Evolutionary conservation across 2,113 vertebrate species (phyloP).

Genomic region (Cololabis saira): DNA sequence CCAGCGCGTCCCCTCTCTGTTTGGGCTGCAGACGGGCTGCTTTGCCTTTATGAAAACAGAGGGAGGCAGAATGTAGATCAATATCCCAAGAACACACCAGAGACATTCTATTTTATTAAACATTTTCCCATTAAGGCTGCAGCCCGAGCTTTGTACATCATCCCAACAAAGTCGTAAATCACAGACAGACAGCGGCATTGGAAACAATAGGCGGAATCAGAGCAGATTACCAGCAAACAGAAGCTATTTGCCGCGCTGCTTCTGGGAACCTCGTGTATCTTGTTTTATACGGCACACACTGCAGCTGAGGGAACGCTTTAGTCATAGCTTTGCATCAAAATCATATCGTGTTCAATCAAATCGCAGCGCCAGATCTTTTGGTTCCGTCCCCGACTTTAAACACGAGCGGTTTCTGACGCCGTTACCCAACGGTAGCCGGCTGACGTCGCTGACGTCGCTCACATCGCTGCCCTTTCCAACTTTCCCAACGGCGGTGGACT

Average conservation of each 20-base stretch:
- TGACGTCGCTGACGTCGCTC: not conserved
- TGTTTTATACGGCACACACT: conserved; percentile 21
- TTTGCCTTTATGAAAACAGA: conserved; percentile 59
- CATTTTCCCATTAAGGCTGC: conserved; percentile 74
- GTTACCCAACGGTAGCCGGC: conserved; percentile 5
- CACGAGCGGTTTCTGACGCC: conserved; percentile 1
- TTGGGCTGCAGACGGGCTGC: conserved; percentile 46
- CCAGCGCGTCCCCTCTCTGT: conserved; percentile 48
- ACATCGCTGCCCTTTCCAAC: not conserved
- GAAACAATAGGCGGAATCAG: conserved; percentile 65
- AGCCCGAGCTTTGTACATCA: conserved; percentile 67
- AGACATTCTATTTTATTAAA: conserved; percentile 82
- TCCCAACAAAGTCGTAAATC: conserved; percentile 77
- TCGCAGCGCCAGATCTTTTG: conserved; percentile 1
- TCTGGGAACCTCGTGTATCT: conserved; percentile 33
- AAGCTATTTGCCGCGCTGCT: conserved; percentile 39
- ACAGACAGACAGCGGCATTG: conserved; percentile 51
- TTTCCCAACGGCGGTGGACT: not conserved
- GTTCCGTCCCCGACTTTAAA: not conserved
- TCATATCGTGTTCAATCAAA: conserved; percentile 2
- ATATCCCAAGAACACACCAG: conserved; percentile 70
- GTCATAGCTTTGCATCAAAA: not conserved
- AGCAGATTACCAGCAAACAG: conserved; percentile 57
- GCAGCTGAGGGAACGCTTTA: conserved; percentile 7
- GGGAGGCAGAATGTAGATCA: conserved; percentile 71